phyloP scores from a whole-genome alignment of 2,797 vertebrate genomes.

The Sebastes taczanowskii region DNA sequence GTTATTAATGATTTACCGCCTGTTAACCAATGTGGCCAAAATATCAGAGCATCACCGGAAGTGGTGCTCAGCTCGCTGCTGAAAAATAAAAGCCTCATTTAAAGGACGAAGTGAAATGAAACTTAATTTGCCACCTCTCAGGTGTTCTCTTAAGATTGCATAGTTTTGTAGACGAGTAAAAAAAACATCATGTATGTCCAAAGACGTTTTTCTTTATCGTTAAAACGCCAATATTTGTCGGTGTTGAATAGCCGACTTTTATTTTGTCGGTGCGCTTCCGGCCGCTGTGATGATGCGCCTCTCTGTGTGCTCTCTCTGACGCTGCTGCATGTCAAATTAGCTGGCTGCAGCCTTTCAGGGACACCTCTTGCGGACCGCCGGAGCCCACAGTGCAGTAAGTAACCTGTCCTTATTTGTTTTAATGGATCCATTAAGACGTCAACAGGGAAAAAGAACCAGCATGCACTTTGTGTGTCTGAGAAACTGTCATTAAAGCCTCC shows the following conservation, averaged over 20 bases:
- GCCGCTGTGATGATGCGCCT: conserved; percentile 14
- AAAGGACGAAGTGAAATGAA: background rate
- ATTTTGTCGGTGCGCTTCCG: conserved; percentile 48
- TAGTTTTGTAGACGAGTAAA: fast-evolving
- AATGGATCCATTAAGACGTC: background rate
- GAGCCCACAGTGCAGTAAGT: conserved; percentile 79
- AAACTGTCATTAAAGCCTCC: background rate
- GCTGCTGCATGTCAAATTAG: conserved; percentile 67
- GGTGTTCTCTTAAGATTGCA: fast-evolving
- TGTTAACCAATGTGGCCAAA: background rate
- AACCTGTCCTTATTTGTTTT: background rate
- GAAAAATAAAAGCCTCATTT: conserved; percentile 64
- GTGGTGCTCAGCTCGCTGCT: background rate
- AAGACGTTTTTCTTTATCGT: too few relatives aligned
- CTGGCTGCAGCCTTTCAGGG: conserved; percentile 73
- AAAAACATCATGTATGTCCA: fast-evolving
- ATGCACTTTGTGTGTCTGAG: background rate
- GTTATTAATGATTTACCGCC: conserved; percentile 56
- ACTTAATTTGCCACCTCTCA: background rate
- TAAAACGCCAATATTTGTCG: too few relatives aligned
- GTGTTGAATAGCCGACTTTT: conserved; percentile 44
- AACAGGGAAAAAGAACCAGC: background rate
- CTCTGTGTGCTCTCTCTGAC: conserved; percentile 14
- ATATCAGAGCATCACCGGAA: conserved; percentile 27
- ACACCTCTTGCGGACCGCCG: conserved; percentile 65